Evolutionary conservation across 2,113 vertebrate species (phyloP), one percentile per base, ranked within the genome.

Genomic region (Atlantisia rogersi): DNA sequence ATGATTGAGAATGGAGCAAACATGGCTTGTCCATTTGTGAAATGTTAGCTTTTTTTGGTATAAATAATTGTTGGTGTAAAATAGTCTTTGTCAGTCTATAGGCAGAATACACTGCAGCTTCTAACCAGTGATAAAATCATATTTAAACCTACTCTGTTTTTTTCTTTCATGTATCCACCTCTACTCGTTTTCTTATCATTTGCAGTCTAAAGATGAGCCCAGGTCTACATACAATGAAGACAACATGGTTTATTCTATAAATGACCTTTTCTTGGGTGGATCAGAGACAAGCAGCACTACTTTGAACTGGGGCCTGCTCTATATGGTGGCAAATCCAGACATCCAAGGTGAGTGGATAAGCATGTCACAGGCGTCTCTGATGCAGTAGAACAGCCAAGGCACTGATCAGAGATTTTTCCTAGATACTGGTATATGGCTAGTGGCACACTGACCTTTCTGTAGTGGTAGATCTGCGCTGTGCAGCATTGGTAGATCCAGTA

Each of bases 181-280:
- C 32, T 77, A 60, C 40, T 44, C 25, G 26, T 56, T 28, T 60
- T 73, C 26, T 15, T 75, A 20, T 37, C 5, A 39, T 87, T 83
- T 94, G 20, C 95, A 98, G 98, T 92, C 92, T n/a, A 78, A 40
- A 83, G 89, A 91, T 6, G 81, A 97, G 18, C 81, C 96, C 10
- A 70, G 77, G 19, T 95, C 97, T 19, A 97, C 96, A 5, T 98
- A 98, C 86, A 92, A 91, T 12, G 98, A 98, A 76, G 96, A 98
- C 14, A 98, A 98, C 79, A 92, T 98, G 97, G 35, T 97, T 70
- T 77, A 97, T 75, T 96, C 96, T 40, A 93, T 98, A 63, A 92
- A 91, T 2, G 97, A 98, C 75, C 97, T 98, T 64, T 98, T 98
- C 90, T 70, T 98, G 71, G 98, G 98, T 44, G 98, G 98, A 74